A percentile compares a stretch with the other conserved stretches of the same genome.
Evolutionary conservation across 2,888 invertebrate species (phyloP).

Genomic region (Nipponacmea schrenckii): DNA sequence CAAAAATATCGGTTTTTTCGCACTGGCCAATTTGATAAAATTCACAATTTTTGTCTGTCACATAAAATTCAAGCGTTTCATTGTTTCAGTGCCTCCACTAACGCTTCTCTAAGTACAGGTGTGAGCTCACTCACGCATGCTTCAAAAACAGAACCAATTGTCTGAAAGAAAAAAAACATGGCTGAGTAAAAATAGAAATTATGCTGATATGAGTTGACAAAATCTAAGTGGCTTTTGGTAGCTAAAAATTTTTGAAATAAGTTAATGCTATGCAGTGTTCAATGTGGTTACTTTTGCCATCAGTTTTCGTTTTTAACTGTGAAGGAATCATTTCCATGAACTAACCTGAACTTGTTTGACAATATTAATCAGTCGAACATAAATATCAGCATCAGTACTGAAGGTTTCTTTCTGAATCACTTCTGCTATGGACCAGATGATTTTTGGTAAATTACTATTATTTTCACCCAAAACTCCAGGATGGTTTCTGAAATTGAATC

Average conservation of each 20-base stretch:
- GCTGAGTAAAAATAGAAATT: not conserved
- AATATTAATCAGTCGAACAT: constrained; percentile 83
- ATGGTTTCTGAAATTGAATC: constrained; percentile 79
- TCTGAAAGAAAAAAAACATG: constrained; percentile 72
- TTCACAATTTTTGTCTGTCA: too few relatives aligned
- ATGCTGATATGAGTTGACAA: too few relatives aligned
- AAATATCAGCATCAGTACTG: constrained; percentile 78
- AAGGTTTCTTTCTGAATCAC: constrained; percentile 88
- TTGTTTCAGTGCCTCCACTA: constrained; percentile 64
- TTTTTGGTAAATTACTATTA: constrained; percentile 87
- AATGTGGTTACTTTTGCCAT: too few relatives aligned
- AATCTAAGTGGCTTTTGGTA: too few relatives aligned
- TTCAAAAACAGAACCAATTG: constrained; percentile 82
- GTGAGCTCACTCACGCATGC: constrained; percentile 81
- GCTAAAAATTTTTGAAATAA: too few relatives aligned
- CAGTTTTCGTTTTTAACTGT: too few relatives aligned
- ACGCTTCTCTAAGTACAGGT: constrained; percentile 84
- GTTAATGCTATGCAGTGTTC: too few relatives aligned
- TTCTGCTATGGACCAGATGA: constrained; percentile 89
- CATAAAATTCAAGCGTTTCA: too few relatives aligned
- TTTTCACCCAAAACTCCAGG: constrained; percentile 85
- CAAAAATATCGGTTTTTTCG: too few relatives aligned
- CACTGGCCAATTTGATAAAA: too few relatives aligned
- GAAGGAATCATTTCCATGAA: not conserved
- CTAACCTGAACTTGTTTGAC: constrained; percentile 86